Evolutionary conservation across 2,113 vertebrate genomes (phyloP), one percentile per base, ranked within the genome.

Genomic region (Amblyopsis rosae): DNA sequence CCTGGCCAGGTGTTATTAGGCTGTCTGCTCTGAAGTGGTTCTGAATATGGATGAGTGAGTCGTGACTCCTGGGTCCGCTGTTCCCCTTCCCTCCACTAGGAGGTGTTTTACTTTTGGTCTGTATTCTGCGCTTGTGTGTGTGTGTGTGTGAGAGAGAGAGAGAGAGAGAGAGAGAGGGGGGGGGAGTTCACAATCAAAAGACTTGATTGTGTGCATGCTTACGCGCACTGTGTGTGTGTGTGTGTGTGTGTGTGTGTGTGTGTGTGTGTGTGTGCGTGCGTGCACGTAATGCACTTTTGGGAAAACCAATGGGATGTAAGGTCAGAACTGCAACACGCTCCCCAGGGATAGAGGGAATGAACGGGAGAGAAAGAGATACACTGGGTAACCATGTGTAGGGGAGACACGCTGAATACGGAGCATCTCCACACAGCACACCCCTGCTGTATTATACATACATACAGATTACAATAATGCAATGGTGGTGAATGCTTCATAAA

Each of bases 31-130:
- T 79, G 71, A 65, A 83, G 84, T 77, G 80, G 77, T 6, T 66
- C 73, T 88, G 87, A 85, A 91, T 89, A 87, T 87, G 68, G 88
- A 89, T 86, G 72, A 87, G 79, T 54, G 73, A 79, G 89, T 89
- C 87, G 87, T 90, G 89, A 90, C 83, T 86, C 73, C 63, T 47
- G 50, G 56, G 62, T 35, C 12, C 70, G 66, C 68, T 70, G 62
- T 80, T 32, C 53, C 59, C 65, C 53, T 63, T 13, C 26, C 4
- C 1, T 48, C 59, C 55, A 69, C 65, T 50, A 63, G 16, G 19
- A 55, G 11, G 2, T 12, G 33, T 3, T 3, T 41, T 47, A 16
- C 53, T 35, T 11, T 47, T 3, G 46, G 11, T 13, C 41, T 26
- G 33, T 57, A 12, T 3, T 62, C 59, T 59, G 51, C n/a, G n/a